Evolutionary conservation across 2,113 vertebrate genomes (phyloP).

Genomic region (Dipodomys spectabilis): DNA sequence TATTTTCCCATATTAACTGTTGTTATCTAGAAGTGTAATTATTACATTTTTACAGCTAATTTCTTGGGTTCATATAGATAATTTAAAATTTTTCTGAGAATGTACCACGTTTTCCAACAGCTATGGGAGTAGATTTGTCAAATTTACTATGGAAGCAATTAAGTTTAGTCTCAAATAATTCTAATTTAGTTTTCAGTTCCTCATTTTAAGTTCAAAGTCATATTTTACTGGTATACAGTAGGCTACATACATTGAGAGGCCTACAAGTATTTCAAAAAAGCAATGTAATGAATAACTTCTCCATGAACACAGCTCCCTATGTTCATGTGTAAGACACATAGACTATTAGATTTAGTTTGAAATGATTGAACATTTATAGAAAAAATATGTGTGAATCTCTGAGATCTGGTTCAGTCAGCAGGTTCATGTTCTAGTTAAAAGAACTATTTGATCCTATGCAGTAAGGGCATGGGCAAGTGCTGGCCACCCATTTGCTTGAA

Average conservation of each 20-base stretch:
- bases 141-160: constrained; percentile 30
- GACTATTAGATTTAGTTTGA: constrained; percentile 54
- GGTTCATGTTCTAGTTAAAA: constrained; percentile 50
- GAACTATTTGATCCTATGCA: constrained; percentile 18
- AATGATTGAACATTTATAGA: constrained; percentile 45
- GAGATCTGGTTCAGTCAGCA: constrained; percentile 17
- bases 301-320: neutral
- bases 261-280: constrained; percentile 28
- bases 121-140: no score
- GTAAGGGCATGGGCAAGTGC: neutral
- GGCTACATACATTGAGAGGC: neutral
- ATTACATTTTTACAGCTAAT: neutral
- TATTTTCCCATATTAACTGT: neutral
- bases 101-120: no score
- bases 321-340: neutral
- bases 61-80: neutral
- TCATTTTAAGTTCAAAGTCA: constrained; percentile 51
- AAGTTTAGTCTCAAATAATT: constrained; percentile 24
- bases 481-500: constrained; percentile 17
- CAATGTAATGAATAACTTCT: neutral
- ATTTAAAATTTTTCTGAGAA: no score
- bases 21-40: neutral
- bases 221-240: neutral
- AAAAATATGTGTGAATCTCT: constrained; percentile 7
- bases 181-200: constrained; percentile 25